These are phyloP conservation scores for Tetraneura akinire DNA, from an alignment of 1,140 invertebrate species.

Conservation along the genomic window DNA sequence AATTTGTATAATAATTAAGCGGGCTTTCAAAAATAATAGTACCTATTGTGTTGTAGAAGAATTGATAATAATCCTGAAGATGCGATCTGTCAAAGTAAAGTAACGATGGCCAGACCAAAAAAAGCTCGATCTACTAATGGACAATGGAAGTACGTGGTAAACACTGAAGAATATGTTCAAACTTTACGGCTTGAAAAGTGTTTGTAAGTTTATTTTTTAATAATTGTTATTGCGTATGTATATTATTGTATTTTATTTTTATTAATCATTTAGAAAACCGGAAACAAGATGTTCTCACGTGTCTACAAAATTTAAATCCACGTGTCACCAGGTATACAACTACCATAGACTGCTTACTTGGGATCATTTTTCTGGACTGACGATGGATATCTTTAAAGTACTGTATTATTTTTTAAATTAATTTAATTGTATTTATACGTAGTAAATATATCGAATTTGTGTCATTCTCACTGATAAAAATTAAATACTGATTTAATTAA, in stretches of 20 bases:
- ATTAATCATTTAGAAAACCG: constrained; percentile 66
- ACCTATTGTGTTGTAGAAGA: neutral
- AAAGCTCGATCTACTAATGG: constrained; percentile 78
- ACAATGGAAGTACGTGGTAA: constrained; percentile 85
- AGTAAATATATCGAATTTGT: too few species aligned
- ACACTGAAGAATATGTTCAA: constrained; percentile 82
- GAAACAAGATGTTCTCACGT: constrained; percentile 76
- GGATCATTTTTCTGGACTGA: constrained; percentile 77
- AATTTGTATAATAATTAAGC: too few species aligned
- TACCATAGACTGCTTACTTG: constrained; percentile 84
- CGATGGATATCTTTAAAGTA: constrained; percentile 85
- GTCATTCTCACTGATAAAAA: too few species aligned
- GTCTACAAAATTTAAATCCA: constrained; percentile 77
- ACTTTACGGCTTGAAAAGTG: constrained; percentile 82
- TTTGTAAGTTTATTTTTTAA: constrained; percentile 63
- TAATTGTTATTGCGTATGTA: neutral
- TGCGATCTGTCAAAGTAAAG: constrained; percentile 70
- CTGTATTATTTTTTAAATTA: neutral
- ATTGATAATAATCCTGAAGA: constrained; percentile 1
- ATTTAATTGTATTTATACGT: too few species aligned
- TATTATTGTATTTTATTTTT: neutral
- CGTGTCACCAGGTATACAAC: constrained; percentile 82
- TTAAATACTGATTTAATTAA: too few species aligned
- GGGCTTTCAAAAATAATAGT: neutral
- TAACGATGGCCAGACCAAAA: constrained; percentile 81